Percentiles rank a stretch among this genome's conserved stretches.
Evolutionary conservation across 1,140 invertebrate genomes (phyloP).

Genomic region (Temnothorax nylanderi): DNA sequence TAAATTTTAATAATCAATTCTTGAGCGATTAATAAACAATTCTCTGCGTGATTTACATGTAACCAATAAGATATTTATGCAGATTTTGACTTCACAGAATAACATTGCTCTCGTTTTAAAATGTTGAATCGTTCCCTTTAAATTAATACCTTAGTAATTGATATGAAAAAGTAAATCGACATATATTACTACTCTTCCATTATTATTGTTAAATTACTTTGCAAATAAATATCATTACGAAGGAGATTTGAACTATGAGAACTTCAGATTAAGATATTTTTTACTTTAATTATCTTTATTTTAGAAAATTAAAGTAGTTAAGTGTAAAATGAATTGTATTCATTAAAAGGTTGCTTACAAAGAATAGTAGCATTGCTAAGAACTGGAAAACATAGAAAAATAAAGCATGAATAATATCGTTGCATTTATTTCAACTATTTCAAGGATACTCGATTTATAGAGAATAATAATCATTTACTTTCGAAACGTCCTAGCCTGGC

Average conservation of each 20-base stretch:
- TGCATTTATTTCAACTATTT: neutral
- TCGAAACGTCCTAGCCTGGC: neutral
- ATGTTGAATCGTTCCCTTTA: neutral
- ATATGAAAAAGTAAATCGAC: neutral
- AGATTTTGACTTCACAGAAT: neutral
- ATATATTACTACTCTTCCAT: neutral
- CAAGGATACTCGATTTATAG: neutral
- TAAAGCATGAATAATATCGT: neutral
- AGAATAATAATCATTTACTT: neutral
- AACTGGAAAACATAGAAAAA: neutral
- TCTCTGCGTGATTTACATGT: neutral
- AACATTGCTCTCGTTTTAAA: slow-evolving; percentile 10
- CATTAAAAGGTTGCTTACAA: neutral
- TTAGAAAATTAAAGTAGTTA: too few species aligned
- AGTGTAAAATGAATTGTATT: neutral
- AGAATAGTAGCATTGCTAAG: neutral
- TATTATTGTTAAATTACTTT: neutral
- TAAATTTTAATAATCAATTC: neutral
- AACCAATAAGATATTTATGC: neutral
- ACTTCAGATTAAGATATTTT: neutral
- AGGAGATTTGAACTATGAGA: neutral
- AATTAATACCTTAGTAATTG: neutral
- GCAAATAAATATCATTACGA: neutral
- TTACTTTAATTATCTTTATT: neutral
- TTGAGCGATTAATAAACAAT: neutral